phyloP scores from a whole-genome alignment of 2,888 invertebrate species.

The Deroplatys truncata region DNA sequence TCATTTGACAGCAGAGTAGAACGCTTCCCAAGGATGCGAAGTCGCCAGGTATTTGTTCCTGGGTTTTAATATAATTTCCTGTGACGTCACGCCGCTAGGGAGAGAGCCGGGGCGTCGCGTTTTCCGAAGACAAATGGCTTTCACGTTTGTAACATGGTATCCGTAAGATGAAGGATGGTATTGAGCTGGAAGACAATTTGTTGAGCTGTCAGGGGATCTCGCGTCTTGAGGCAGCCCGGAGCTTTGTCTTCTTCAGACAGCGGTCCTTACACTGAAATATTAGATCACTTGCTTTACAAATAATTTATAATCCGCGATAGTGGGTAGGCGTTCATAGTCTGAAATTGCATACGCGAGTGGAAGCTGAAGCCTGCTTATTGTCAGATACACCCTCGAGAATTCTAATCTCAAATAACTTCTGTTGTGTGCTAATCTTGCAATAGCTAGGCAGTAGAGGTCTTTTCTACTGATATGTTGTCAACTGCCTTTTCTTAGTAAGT shows the following conservation, averaged over 20 bases:
- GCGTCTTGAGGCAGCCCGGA: neutral
- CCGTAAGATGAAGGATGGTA: slow-evolving; percentile 6
- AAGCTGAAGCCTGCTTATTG: neutral
- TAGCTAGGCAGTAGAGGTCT: no score
- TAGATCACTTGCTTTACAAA: neutral
- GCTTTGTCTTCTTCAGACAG: neutral
- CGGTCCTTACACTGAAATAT: neutral
- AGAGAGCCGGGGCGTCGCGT: neutral
- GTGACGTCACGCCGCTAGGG: neutral
- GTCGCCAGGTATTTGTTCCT: neutral
- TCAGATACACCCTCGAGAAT: no score
- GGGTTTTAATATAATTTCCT: neutral
- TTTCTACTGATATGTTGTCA: no score
- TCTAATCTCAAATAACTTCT: no score
- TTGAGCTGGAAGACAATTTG: slow-evolving; percentile 10
- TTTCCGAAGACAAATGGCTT: slow-evolving; percentile 1
- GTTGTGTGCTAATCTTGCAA: no score
- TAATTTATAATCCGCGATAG: neutral
- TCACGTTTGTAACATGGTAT: neutral
- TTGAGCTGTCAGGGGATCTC: slow-evolving; percentile 1
- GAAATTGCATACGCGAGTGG: neutral
- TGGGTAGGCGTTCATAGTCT: neutral
- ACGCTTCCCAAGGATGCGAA: neutral
- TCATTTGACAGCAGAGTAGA: neutral
- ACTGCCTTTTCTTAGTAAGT: no score